A percentile compares a stretch with the other conserved stretches of the same genome.
Evolutionary conservation across 2,888 invertebrate species (phyloP).

Genomic region (Lymantria dispar): DNA sequence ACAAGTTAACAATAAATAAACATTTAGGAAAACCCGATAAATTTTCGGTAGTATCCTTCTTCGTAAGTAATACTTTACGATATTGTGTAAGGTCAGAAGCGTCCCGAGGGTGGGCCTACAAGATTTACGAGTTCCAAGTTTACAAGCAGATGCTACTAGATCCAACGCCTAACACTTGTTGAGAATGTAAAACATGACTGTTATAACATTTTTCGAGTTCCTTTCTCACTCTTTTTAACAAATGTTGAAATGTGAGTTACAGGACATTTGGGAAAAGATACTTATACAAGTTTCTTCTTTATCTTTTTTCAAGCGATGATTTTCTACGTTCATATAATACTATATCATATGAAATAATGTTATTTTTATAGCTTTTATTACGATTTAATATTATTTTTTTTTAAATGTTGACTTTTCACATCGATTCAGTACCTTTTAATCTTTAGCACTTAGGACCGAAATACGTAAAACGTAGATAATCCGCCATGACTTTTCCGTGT

Average conservation of each 20-base stretch:
- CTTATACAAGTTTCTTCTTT: not conserved
- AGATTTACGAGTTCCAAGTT: constrained; percentile 39
- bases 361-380: too few relatives aligned
- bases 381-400: too few relatives aligned
- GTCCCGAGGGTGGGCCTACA: constrained; percentile 30
- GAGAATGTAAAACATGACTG: constrained; percentile 37
- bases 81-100: constrained; percentile 35
- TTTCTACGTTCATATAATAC: constrained; percentile 1
- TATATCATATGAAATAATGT: too few relatives aligned
- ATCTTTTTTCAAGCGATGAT: not conserved
- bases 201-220: constrained; percentile 28
- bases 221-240: constrained; percentile 22
- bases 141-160: constrained; percentile 32
- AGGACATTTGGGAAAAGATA: constrained; percentile 15
- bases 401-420: too few relatives aligned
- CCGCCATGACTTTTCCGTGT: too few relatives aligned
- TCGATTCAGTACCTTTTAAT: too few relatives aligned
- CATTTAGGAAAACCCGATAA: constrained; percentile 4
- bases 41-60: constrained; percentile 2
- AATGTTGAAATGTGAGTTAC: constrained; percentile 24
- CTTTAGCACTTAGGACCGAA: too few relatives aligned
- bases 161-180: constrained; percentile 30
- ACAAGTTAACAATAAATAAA: constrained; percentile 2
- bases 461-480: too few relatives aligned
- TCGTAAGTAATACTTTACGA: constrained; percentile 28